Conservation (phyloP, 2,888 invertebrate species). For the Conomelus anceps region DNA sequence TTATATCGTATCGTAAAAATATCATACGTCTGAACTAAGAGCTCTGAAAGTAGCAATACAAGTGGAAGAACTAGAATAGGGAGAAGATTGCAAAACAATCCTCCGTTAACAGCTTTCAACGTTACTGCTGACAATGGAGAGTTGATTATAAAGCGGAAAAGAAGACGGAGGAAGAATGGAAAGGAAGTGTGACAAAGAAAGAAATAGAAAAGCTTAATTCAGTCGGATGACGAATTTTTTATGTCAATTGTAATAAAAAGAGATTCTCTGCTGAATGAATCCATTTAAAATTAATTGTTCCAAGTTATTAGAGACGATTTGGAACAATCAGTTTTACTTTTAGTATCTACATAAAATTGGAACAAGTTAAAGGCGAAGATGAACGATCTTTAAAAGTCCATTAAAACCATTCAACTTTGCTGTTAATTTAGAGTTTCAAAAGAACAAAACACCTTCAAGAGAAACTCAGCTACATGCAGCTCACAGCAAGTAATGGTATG, state of each 20-base stretch:
- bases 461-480: neutral
- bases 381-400: neutral
- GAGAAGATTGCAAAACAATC: neutral
- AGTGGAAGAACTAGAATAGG: neutral
- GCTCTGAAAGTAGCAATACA: neutral
- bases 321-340: neutral
- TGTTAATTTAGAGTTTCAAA: neutral
- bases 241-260: neutral
- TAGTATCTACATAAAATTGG: neutral
- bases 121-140: neutral
- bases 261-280: neutral
- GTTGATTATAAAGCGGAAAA: neutral
- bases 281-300: neutral
- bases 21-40: neutral
- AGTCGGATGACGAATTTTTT: neutral
- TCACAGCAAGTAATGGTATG: too few relatives aligned
- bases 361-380: neutral
- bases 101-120: neutral
- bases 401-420: neutral
- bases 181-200: neutral
- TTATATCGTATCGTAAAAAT: neutral
- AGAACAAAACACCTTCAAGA: neutral
- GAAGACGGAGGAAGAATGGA: neutral
- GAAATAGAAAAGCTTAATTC: neutral
- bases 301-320: neutral